Evolutionary conservation across 2,888 invertebrate species (phyloP).

Genomic region (Odontomyia ornata): DNA sequence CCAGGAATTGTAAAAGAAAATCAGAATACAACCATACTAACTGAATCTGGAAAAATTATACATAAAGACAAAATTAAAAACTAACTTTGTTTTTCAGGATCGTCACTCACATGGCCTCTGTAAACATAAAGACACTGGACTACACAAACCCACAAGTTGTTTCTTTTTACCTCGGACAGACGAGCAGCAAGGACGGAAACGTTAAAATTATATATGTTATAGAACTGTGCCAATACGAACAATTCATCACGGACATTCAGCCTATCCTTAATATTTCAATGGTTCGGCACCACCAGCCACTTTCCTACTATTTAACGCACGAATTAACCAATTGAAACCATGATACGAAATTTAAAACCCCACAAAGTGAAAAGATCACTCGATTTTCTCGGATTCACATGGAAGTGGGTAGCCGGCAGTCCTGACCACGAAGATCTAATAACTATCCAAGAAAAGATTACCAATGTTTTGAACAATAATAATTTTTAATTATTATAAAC

Average conservation of each 20-base stretch:
- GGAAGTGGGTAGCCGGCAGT: no score
- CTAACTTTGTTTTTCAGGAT: background rate
- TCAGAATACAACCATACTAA: no score
- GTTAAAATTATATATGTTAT: background rate
- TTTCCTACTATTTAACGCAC: background rate
- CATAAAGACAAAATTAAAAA: background rate
- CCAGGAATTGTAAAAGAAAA: no score
- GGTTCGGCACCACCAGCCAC: background rate
- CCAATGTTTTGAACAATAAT: no score
- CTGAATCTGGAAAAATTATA: no score
- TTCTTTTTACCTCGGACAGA: background rate
- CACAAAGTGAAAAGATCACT: no score
- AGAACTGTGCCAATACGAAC: background rate
- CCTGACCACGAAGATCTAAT: no score
- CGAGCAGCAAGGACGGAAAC: background rate
- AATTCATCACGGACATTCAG: background rate
- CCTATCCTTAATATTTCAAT: background rate
- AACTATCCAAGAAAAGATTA: no score
- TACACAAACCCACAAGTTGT: background rate
- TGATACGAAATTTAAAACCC: no score
- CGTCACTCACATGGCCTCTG: background rate
- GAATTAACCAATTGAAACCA: background rate
- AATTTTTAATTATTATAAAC: no score
- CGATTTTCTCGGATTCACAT: no score
- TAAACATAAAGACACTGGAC: background rate